Evolutionary conservation across 2,888 invertebrate genomes (phyloP), one percentile per base, ranked within the genome.

Genomic region (Lithophane semibrunnea): DNA sequence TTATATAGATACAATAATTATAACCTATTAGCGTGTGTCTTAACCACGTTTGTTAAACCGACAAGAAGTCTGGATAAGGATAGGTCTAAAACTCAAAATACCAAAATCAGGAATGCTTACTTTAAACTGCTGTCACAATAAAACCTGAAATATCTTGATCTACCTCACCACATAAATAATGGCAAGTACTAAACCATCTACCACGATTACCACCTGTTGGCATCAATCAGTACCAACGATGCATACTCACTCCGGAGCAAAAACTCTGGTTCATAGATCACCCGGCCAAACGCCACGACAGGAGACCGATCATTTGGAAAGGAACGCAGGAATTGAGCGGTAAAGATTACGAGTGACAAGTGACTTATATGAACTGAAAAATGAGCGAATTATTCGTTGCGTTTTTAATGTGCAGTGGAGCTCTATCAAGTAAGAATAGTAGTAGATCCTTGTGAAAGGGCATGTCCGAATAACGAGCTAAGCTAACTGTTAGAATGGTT

Each of bases 191-290:
- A 58, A 58, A 49, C 8, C 52, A 47, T 65, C 68, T 2, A 16
- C 47, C 12, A 29, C 13, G 21, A 67, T 29, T 67, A 29, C 67
- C 60, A 79, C 80, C 64, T 82, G 80, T 79, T 79, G 44, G 9
- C 61, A 49, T 67, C 63, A 63, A 79, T 79, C 84, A 73, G 73
- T 60, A 71, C 37, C 58, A 64, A 60, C 56, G 74, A 72, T 74
- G 80, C 66, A 82, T 66, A 61, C 54, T 52, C 21, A 47, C 65
- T n/a, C 18, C 21, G 12, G 18, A 61, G 70, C 58, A 70, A 84
- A 84, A 84, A 82, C 64, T 37, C n/a, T 78, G 44, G 7, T 56
- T 13, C 42, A 72, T 82, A 69, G 65, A 73, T 79, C 65, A 72
- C 72, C 61, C n/a, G 18, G n/a, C 67, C n/a, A 52, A 66, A 67